A percentile compares a stretch with the other conserved stretches of the same genome.
Evolutionary conservation across 2,797 vertebrate genomes (phyloP).

Genomic region (Bradypodion pumilum): DNA sequence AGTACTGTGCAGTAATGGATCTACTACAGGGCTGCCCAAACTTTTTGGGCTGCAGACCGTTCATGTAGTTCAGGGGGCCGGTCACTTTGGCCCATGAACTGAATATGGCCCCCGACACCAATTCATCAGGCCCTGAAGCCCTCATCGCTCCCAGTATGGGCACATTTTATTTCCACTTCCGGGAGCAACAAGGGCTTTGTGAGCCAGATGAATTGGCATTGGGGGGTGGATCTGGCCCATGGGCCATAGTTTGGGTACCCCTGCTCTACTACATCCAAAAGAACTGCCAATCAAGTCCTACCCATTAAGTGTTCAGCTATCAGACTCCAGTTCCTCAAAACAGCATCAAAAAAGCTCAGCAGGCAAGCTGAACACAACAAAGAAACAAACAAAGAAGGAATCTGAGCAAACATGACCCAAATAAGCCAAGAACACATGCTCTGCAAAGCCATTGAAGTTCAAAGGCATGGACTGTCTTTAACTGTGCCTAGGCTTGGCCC

Average conservation of each 20-base stretch:
- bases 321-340: not conserved
- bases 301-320: slow-evolving; percentile 27
- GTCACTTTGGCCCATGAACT: too few species aligned
- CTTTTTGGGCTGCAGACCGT: too few species aligned
- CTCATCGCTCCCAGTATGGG: too few species aligned
- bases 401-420: not conserved
- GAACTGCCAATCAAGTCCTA: slow-evolving; percentile 7
- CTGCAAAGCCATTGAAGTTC: not conserved
- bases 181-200: too few species aligned
- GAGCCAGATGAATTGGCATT: too few species aligned
- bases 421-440: slow-evolving; percentile 35
- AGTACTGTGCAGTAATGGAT: not conserved
- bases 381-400: slow-evolving; percentile 59
- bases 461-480: not conserved
- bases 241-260: too few species aligned
- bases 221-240: too few species aligned
- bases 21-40: too few species aligned
- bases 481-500: not conserved
- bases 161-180: too few species aligned
- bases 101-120: too few species aligned
- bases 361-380: slow-evolving; percentile 57
- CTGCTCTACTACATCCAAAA: not conserved
- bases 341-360: slow-evolving; percentile 63
- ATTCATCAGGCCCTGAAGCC: too few species aligned
- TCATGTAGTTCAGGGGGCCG: too few species aligned